Evolutionary conservation across 2,797 vertebrate species (phyloP).

Genomic region (Myiotriccus ornatus): DNA sequence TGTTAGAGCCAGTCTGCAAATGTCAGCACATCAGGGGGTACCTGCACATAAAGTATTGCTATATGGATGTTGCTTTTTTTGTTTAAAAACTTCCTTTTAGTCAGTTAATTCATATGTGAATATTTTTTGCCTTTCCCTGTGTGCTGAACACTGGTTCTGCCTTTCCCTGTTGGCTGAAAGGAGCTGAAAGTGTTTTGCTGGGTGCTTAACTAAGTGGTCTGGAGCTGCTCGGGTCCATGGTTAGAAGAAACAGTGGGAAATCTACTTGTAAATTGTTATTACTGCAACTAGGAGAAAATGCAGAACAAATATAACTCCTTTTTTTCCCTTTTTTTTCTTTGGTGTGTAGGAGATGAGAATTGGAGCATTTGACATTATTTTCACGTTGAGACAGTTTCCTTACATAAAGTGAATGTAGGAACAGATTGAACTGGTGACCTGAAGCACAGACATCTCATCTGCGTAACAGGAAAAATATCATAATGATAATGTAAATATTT

Average conservation of each 20-base stretch:
- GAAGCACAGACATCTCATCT: not conserved
- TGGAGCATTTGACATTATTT: not conserved
- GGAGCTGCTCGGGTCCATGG: not conserved
- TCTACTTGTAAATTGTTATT: not conserved
- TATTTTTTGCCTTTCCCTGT: not conserved
- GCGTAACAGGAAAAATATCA: not conserved
- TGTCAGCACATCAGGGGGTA: not conserved
- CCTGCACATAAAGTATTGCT: not conserved
- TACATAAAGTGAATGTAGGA: not conserved
- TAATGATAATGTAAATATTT: conserved; percentile 15
- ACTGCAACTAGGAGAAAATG: not conserved
- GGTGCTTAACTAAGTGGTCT: not conserved
- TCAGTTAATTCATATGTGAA: not conserved
- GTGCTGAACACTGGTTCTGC: accelerated
- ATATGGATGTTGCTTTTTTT: not conserved
- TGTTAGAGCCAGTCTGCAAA: not conserved
- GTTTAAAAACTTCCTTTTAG: not conserved
- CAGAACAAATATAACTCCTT: not conserved
- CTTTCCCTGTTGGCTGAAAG: not conserved
- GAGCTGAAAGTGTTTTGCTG: not conserved
- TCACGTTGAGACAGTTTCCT: not conserved
- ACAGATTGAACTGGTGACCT: not conserved
- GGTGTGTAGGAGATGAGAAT: not conserved
- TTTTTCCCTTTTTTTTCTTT: not conserved
- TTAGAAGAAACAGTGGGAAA: not conserved